Percentiles rank a stretch among this genome's conserved stretches.
phyloP scores from a whole-genome alignment of 2,797 vertebrate species.

The Neomorphus geoffroyi region DNA sequence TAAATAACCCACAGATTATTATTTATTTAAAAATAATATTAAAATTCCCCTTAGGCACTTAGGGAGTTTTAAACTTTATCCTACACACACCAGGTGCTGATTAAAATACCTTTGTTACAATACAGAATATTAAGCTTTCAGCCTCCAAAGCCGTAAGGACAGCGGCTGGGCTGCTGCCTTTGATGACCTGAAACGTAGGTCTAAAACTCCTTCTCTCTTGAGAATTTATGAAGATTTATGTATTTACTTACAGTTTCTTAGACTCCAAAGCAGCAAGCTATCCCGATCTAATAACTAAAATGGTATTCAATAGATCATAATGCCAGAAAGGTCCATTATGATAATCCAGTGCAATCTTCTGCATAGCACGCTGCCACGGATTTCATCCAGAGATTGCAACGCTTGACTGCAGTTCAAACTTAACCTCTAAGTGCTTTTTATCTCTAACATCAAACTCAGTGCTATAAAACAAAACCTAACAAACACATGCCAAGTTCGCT shows the following conservation, averaged over 20 bases:
- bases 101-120: neutral
- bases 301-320: slow-evolving; percentile 29
- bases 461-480: neutral
- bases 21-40: neutral
- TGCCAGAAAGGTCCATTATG: slow-evolving; percentile 45
- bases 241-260: slow-evolving; percentile 30
- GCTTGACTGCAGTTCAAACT: slow-evolving; percentile 26
- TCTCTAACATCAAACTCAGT: neutral
- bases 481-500: neutral
- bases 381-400: slow-evolving; percentile 18
- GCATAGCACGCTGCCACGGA: neutral
- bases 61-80: neutral
- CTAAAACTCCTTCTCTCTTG: neutral
- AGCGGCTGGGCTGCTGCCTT: neutral
- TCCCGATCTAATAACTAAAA: slow-evolving; percentile 32
- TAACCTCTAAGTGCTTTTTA: slow-evolving; percentile 32
- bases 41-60: neutral
- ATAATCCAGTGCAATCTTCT: slow-evolving; percentile 26
- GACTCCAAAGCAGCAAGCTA: neutral
- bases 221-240: neutral
- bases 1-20: neutral
- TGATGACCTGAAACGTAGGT: neutral
- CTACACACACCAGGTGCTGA: neutral
- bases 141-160: neutral
- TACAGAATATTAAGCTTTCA: neutral